Percentiles rank a stretch among this genome's conserved stretches.
phyloP scores from a whole-genome alignment of 2,797 vertebrate species.

The Euthynnus affinis region DNA sequence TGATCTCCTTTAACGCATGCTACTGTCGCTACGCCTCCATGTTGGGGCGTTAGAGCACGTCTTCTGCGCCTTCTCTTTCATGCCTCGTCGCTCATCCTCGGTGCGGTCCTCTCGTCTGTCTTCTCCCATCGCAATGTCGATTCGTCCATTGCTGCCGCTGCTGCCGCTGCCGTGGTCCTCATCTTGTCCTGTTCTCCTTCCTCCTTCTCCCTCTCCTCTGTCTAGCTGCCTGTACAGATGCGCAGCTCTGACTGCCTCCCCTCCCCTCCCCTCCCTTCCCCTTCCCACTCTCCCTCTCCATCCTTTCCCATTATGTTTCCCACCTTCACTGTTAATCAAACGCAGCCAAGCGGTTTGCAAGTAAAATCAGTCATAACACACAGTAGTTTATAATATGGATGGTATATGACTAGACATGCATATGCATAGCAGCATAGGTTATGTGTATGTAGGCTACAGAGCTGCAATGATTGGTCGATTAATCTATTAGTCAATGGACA shows the following conservation, averaged over 20 bases:
- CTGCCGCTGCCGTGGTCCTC: constrained; percentile 62
- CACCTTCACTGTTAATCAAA: constrained; percentile 31
- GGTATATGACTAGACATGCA: background rate
- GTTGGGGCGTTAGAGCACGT: constrained; percentile 69
- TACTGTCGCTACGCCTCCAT: constrained; percentile 80
- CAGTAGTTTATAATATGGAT: background rate
- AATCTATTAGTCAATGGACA: too few relatives aligned
- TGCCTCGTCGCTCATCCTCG: constrained; percentile 50
- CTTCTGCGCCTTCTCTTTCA: constrained; percentile 61
- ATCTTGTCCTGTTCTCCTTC: constrained; percentile 69
- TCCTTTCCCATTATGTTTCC: constrained; percentile 44
- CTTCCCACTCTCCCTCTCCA: constrained; percentile 34
- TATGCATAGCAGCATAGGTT: background rate
- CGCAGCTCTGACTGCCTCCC: constrained; percentile 70
- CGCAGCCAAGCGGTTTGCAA: background rate
- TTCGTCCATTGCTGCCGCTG: constrained; percentile 63
- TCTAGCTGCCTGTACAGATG: constrained; percentile 74
- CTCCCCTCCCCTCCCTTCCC: constrained; percentile 2
- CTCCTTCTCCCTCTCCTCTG: constrained; percentile 51
- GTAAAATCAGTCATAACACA: background rate
- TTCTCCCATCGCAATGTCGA: constrained; percentile 60
- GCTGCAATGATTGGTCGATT: too few relatives aligned
- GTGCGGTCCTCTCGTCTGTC: constrained; percentile 52
- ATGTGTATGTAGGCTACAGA: too few relatives aligned
- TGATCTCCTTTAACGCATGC: constrained; percentile 70